Evolutionary conservation across 2,888 invertebrate species (phyloP).

Genomic region (Thera obeliscata): DNA sequence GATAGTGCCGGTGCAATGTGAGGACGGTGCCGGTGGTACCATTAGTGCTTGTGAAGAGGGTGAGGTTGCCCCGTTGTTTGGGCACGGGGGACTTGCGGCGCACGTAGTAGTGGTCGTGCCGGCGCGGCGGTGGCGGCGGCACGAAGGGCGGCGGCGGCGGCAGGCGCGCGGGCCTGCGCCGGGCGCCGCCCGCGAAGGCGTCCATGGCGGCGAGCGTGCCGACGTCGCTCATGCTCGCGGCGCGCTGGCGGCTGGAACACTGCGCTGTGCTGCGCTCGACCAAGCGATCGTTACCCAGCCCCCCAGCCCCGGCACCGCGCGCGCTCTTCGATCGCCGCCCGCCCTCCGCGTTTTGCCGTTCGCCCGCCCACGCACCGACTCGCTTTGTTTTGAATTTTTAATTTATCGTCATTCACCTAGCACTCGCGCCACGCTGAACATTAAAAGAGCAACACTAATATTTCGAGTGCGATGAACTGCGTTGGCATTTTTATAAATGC

Average conservation of each 20-base stretch:
- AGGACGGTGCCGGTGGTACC: conserved; percentile 59
- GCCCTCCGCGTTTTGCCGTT: conserved; percentile 71
- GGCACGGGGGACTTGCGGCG: conserved; percentile 81
- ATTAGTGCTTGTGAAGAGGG: conserved; percentile 78
- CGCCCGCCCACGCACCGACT: conserved; percentile 74
- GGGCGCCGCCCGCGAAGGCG: conserved; percentile 82
- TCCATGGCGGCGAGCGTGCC: conserved; percentile 83
- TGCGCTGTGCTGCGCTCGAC: conserved; percentile 75
- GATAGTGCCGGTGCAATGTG: conserved; percentile 30
- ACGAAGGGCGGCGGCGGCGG: conserved; percentile 81
- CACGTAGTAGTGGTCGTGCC: conserved; percentile 80
- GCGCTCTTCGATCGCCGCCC: conserved; percentile 81
- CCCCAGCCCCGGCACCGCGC: conserved; percentile 70
- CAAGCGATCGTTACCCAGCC: conserved; percentile 68
- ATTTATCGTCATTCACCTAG: conserved; percentile 80
- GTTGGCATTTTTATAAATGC: conserved; percentile 32
- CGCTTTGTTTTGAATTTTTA: conserved; percentile 83
- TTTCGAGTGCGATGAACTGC: conserved; percentile 39
- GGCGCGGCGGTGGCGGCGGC: conserved; percentile 78
- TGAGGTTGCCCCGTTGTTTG: conserved; percentile 72
- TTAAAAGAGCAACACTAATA: conserved; percentile 56
- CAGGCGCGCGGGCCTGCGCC: conserved; percentile 77
- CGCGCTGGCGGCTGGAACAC: conserved; percentile 82
- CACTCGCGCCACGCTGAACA: conserved; percentile 59
- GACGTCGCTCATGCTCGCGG: conserved; percentile 82